phyloP scores from a whole-genome alignment of 1,140 invertebrate species.

The Drusus annulatus region DNA sequence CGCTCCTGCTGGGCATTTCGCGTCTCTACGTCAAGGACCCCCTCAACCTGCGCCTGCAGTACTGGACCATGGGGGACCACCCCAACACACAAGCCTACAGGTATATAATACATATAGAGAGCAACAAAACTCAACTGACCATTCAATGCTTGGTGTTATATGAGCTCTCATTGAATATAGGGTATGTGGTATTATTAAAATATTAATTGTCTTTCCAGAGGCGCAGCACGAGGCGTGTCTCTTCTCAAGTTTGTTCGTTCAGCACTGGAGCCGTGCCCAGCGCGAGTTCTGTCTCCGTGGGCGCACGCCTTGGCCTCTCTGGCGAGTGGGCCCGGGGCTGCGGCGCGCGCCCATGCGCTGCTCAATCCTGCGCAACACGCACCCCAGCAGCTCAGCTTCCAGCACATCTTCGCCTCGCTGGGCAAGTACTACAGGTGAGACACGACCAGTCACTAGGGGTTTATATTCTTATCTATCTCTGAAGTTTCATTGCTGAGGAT shows the following conservation, averaged over 20 bases:
- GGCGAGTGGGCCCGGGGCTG: constrained; percentile 80
- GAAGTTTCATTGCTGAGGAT: too few species aligned
- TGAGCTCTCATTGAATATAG: too few species aligned
- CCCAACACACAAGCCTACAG: constrained; percentile 20
- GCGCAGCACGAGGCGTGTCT: constrained; percentile 78
- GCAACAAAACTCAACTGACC: too few species aligned
- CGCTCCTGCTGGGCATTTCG: constrained; percentile 84
- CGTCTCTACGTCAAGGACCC: constrained; percentile 85
- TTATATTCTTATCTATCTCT: too few species aligned
- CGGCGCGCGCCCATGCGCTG: constrained; percentile 88
- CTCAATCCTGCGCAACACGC: constrained; percentile 75
- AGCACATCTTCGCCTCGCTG: constrained; percentile 91
- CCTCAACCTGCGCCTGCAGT: constrained; percentile 82
- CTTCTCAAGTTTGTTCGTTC: constrained; percentile 93
- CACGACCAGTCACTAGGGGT: not conserved
- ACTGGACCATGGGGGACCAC: constrained; percentile 80
- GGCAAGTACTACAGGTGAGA: constrained; percentile 80
- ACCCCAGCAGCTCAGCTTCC: constrained; percentile 81
- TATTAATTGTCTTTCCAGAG: constrained; percentile 49
- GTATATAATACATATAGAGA: not conserved
- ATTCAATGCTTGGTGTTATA: too few species aligned
- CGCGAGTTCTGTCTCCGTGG: constrained; percentile 89
- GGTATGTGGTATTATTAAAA: too few species aligned
- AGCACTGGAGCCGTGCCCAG: constrained; percentile 89
- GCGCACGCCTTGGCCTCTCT: constrained; percentile 89